phyloP scores from a whole-genome alignment of 2,113 vertebrate species.

The Plotosus lineatus region DNA sequence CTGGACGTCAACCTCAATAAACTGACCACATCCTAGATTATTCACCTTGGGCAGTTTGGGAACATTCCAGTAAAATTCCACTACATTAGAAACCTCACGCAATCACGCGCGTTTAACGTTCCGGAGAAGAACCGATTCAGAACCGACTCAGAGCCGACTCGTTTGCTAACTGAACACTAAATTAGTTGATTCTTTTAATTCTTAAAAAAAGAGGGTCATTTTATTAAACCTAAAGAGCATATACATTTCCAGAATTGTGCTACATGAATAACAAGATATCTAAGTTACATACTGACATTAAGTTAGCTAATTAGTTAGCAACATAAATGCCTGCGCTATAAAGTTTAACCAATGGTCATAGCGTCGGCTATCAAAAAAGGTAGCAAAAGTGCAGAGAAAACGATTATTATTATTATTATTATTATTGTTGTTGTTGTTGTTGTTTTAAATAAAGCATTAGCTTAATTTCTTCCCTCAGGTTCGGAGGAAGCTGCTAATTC shows the following conservation, averaged over 20 bases:
- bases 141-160: background rate
- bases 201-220: background rate
- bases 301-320: background rate
- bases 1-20: background rate
- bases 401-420: no score
- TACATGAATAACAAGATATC: background rate
- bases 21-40: background rate
- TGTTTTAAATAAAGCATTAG: background rate
- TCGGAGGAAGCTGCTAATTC: background rate
- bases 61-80: background rate
- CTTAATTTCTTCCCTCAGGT: background rate
- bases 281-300: background rate
- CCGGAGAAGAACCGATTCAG: no score
- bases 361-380: no score
- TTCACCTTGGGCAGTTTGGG: background rate
- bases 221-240: background rate
- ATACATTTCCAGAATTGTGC: background rate
- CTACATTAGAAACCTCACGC: background rate
- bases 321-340: background rate
- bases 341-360: background rate
- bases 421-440: no score
- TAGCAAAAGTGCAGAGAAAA: no score
- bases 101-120: no score
- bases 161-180: background rate
- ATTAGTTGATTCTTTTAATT: background rate